Evolutionary conservation across 2,888 invertebrate species (phyloP), one percentile per base, ranked within the genome.

Genomic region (Brassicogethes aeneus): DNA sequence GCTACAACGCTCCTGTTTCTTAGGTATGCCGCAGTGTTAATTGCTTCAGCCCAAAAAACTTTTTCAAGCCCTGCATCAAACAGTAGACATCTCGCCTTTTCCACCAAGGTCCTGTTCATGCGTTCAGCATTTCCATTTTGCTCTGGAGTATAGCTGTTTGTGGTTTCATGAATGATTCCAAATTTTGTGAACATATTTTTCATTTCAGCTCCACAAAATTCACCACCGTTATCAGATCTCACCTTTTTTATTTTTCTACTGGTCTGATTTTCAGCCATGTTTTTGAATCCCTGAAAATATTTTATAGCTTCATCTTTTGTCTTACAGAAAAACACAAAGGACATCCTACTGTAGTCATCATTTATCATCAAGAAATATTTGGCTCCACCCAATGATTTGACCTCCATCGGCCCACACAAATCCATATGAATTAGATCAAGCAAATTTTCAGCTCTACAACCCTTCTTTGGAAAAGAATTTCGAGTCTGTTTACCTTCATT

Each of bases 111-210:
- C 1, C 55, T 15, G 36, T 55, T 57, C 41, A 50, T 44, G 12
- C 55, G 17, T 41, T 52, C 50, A 14, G 41, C 17, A 7, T 41
- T 31, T 3, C 57, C 56, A 46, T 61, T 61, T 44, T 59, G 60
- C 36, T 60, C 45, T 3, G 60, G 32, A 13, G 32, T 32, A 32
- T 32, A 32, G 7, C 8, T 5, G 32, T 32, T 32, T 12, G 32
- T 32, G 56, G 2, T 52, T 32, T 61, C 57, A 40, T 60, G 56
- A 0, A 54, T 14, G n/a, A 62, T 63, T 2, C 57, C 60, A 37
- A 47, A 38, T 5, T 45, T 34, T 23, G 16, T 35, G 8, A 54
- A 37, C 38, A 44, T 48, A 23, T 47, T 42, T 15, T 53, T 44
- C 17, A 57, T 48, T 12, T 45, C 33, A 43, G 42, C 3, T 5